A percentile compares a stretch with the other conserved stretches of the same genome.
Conservation (phyloP, 1,140 invertebrate genomes). For the Asobara japonica region DNA sequence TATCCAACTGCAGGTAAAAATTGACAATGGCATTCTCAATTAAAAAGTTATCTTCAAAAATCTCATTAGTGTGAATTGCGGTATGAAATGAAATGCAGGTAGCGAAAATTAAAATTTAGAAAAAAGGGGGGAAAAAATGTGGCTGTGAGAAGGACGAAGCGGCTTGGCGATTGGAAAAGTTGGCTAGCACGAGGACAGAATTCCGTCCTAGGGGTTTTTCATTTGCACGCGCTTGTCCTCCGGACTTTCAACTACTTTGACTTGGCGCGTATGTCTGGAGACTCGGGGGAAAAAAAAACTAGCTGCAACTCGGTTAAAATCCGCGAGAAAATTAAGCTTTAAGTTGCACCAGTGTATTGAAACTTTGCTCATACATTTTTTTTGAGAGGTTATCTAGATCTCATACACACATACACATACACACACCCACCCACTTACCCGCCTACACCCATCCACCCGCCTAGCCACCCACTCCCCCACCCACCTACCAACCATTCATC, state of each 20-base stretch:
- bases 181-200: not conserved
- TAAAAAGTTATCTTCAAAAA: not conserved
- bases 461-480: too few relatives aligned
- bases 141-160: not conserved
- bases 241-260: not conserved
- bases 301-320: too few relatives aligned
- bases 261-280: not conserved
- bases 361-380: too few relatives aligned
- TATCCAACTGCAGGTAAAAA: too few relatives aligned
- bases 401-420: too few relatives aligned
- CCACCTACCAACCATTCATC: too few relatives aligned
- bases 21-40: too few relatives aligned
- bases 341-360: not conserved
- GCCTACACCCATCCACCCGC: too few relatives aligned
- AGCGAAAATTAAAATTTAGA: not conserved
- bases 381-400: too few relatives aligned
- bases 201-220: not conserved
- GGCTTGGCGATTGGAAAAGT: conserved; percentile 2
- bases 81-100: not conserved
- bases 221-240: not conserved
- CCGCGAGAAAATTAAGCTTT: too few relatives aligned
- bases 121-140: not conserved
- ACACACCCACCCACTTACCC: too few relatives aligned
- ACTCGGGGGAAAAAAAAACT: not conserved
- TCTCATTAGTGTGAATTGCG: too few relatives aligned